These are phyloP conservation scores for Drosophila mimica DNA, from an alignment of 2,888 invertebrate species.

Conservation along the genomic window DNA sequence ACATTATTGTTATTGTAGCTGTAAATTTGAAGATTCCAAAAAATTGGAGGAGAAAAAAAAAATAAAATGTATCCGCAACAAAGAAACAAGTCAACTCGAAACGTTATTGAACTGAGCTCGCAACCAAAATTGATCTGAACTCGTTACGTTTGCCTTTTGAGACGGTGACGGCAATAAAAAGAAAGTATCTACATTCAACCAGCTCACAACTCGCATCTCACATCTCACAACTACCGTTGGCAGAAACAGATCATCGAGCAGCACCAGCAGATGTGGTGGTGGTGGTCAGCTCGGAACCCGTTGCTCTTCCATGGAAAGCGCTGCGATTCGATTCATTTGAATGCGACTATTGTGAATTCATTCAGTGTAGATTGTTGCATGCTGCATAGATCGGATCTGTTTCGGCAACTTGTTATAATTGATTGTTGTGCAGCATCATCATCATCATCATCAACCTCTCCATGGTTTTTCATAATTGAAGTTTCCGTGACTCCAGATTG, in stretches of 20 bases:
- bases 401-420: conserved; percentile 74
- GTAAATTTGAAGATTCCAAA: conserved; percentile 64
- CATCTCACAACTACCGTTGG: conserved; percentile 21
- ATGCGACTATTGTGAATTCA: conserved; percentile 53
- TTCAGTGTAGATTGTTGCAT: conserved; percentile 35
- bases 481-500: conserved; percentile 22
- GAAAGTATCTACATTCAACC: conserved; percentile 72
- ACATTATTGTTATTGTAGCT: conserved; percentile 27
- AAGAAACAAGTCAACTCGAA: conserved; percentile 60
- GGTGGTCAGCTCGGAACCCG: conserved; percentile 19
- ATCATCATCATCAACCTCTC: conserved; percentile 1
- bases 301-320: conserved; percentile 60
- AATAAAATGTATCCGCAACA: conserved; percentile 48
- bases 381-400: conserved; percentile 45
- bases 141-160: conserved; percentile 72
- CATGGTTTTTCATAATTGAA: conserved; percentile 11
- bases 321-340: conserved; percentile 68
- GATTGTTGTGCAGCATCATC: conserved; percentile 76
- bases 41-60: conserved; percentile 36
- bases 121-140: conserved; percentile 81
- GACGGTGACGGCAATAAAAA: conserved; percentile 75
- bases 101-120: conserved; percentile 67
- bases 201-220: conserved; percentile 8
- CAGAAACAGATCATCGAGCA: conserved; percentile 58
- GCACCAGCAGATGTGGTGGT: conserved; percentile 24